phyloP scores from a whole-genome alignment of 2,797 vertebrate genomes.

The Limnodromus scolopaceus region DNA sequence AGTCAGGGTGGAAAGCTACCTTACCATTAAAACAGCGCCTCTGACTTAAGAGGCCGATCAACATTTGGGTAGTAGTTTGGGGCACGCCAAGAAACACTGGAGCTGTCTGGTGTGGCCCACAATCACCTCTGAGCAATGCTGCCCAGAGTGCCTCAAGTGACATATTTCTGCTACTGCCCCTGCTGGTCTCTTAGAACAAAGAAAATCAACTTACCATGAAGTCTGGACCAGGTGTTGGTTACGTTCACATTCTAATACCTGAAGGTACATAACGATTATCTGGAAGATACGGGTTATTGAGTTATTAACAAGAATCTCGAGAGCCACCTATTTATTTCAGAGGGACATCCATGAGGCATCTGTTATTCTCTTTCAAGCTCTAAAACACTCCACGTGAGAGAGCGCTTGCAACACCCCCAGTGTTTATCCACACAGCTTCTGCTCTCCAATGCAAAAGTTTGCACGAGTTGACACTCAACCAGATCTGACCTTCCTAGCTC shows the following conservation, averaged over 20 bases:
- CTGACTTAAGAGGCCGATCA: constrained; percentile 64
- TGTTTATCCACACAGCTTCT: neutral
- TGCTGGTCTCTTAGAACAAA: constrained; percentile 76
- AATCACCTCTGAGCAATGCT: constrained; percentile 59
- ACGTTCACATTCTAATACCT: constrained; percentile 90
- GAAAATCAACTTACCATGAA: constrained; percentile 86
- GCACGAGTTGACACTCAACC: neutral
- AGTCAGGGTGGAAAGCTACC: constrained; percentile 62
- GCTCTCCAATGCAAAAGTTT: neutral
- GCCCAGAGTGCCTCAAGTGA: constrained; percentile 76
- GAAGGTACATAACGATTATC: constrained; percentile 92
- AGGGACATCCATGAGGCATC: constrained; percentile 67
- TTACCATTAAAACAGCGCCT: constrained; percentile 76
- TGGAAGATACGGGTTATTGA: constrained; percentile 81
- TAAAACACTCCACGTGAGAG: neutral
- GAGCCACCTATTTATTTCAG: constrained; percentile 42
- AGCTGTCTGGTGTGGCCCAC: constrained; percentile 55
- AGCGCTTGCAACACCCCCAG: neutral
- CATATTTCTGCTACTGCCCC: constrained; percentile 80
- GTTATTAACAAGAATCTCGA: constrained; percentile 75
- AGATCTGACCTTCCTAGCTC: neutral
- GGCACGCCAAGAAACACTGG: constrained; percentile 65
- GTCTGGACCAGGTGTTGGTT: constrained; percentile 89
- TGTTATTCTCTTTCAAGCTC: neutral
- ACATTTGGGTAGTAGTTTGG: constrained; percentile 65